Evolutionary conservation across 1,140 invertebrate species (phyloP).

Genomic region (Trachymyrmex cornetzi): DNA sequence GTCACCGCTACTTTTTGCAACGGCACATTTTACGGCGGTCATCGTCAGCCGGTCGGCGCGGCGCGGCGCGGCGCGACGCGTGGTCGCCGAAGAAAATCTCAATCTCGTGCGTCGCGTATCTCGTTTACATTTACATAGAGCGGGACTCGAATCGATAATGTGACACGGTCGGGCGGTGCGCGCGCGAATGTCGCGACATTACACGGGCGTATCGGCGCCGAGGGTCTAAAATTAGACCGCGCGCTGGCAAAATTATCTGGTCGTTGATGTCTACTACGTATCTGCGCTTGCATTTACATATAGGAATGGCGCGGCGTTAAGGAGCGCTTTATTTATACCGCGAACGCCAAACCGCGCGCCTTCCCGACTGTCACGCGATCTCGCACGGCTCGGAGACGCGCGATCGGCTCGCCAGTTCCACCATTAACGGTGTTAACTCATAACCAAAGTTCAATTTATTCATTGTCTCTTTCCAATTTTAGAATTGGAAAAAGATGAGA

Average conservation of each 20-base stretch:
- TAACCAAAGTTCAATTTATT: too few relatives aligned
- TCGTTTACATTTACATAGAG: constrained; percentile 58
- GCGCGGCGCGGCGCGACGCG: not conserved
- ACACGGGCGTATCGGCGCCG: constrained; percentile 32
- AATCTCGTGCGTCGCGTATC: constrained; percentile 45
- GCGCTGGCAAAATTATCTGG: constrained; percentile 47
- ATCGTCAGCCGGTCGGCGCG: not conserved
- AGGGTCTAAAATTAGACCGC: constrained; percentile 52
- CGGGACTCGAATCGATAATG: constrained; percentile 60
- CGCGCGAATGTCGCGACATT: constrained; percentile 55
- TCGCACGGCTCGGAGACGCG: not conserved
- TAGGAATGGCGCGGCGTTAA: constrained; percentile 48
- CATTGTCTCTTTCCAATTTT: too few relatives aligned
- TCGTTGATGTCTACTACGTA: constrained; percentile 15
- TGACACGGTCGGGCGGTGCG: constrained; percentile 43
- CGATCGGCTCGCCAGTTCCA: too few relatives aligned
- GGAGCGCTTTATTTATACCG: constrained; percentile 59
- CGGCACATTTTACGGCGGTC: constrained; percentile 9
- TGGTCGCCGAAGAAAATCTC: constrained; percentile 31
- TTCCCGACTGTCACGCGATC: constrained; percentile 43
- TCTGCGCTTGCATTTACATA: constrained; percentile 48
- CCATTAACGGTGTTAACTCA: too few relatives aligned
- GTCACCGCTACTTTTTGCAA: not conserved
- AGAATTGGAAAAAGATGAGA: too few relatives aligned
- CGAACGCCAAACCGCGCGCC: constrained; percentile 20